phyloP scores from a whole-genome alignment of 2,888 invertebrate genomes.

The Ashinkailepas kermadecensis region DNA sequence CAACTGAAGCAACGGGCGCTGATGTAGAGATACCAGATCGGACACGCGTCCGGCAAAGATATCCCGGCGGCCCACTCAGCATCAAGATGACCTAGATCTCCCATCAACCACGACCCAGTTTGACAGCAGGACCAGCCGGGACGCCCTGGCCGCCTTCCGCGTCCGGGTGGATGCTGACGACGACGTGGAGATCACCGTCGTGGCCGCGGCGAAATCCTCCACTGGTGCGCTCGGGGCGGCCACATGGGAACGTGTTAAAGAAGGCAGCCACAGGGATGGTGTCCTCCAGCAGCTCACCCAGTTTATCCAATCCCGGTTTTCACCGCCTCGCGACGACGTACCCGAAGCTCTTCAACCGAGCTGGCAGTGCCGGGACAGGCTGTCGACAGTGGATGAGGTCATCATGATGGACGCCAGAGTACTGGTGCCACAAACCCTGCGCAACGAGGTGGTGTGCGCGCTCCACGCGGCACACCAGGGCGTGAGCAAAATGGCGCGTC shows the following conservation, averaged over 20 bases:
- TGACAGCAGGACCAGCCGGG: background rate
- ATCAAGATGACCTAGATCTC: background rate
- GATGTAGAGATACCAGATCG: constrained; percentile 23
- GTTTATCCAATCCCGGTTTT: constrained; percentile 23
- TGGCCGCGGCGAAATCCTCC: background rate
- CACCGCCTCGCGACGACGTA: constrained; percentile 17
- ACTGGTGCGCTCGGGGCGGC: background rate
- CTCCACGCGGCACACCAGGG: background rate
- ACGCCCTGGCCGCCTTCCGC: constrained; percentile 22
- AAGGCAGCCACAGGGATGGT: constrained; percentile 19
- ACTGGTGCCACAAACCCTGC: constrained; percentile 16
- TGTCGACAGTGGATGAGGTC: constrained; percentile 23
- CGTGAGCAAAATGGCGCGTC: background rate
- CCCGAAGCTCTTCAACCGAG: constrained; percentile 25
- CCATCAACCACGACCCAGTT: constrained; percentile 20
- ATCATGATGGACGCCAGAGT: constrained; percentile 24
- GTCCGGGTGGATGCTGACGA: background rate
- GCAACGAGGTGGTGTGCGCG: constrained; percentile 17
- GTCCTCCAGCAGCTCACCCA: constrained; percentile 17
- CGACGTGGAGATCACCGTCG: constrained; percentile 10
- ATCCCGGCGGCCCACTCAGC: constrained; percentile 23
- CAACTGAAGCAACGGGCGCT: constrained; percentile 23
- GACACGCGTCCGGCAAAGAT: constrained; percentile 19
- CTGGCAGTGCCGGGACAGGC: constrained; percentile 19
- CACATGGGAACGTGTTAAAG: constrained; percentile 23